These are phyloP conservation scores for Desmodus rotundus DNA, from an alignment of 2,113 vertebrate genomes.

Conservation along the genomic window DNA sequence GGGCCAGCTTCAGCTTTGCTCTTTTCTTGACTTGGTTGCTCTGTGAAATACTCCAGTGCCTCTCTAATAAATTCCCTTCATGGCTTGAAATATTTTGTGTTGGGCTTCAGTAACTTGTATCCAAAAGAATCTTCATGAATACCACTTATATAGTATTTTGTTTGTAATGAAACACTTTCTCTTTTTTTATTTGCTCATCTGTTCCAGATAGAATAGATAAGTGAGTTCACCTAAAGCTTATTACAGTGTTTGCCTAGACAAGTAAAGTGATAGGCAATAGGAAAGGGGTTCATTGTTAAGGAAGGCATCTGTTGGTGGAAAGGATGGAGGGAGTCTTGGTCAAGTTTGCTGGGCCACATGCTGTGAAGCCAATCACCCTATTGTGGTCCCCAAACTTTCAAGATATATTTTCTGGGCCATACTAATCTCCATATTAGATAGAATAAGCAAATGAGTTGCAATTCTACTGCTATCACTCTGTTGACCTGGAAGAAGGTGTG, in stretches of 20 bases:
- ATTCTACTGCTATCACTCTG: neutral
- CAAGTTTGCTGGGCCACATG: neutral
- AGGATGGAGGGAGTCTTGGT: neutral
- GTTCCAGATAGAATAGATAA: neutral
- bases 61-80: neutral
- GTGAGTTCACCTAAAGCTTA: neutral
- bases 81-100: neutral
- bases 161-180: neutral
- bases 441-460: constrained; percentile 2
- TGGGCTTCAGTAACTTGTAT: neutral
- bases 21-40: neutral
- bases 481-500: constrained; percentile 54
- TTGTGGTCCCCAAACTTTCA: neutral
- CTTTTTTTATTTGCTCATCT: neutral
- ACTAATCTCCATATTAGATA: neutral
- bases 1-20: neutral
- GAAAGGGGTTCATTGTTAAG: neutral
- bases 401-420: neutral
- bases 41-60: neutral
- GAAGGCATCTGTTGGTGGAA: neutral
- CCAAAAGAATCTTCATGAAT: neutral
- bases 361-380: neutral
- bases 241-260: neutral
- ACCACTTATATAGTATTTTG: neutral
- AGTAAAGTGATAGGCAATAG: neutral